Percentiles rank a stretch among this genome's conserved stretches.
phyloP scores from a whole-genome alignment of 2,888 invertebrate species.

The Netelia melanura region DNA sequence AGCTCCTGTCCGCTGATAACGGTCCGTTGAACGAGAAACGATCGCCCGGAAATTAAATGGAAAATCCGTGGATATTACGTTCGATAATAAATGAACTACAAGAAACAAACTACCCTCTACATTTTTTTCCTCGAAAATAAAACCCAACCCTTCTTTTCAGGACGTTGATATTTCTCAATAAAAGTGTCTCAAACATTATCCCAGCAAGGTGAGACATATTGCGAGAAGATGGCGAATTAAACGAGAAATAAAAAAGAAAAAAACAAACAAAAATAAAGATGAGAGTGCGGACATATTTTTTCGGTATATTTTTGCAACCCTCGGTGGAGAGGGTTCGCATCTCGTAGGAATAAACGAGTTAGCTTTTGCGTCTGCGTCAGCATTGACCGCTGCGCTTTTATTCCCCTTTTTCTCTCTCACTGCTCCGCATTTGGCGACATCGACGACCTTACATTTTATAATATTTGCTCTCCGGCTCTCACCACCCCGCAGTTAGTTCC shows the following conservation, averaged over 20 bases:
- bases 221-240: no score
- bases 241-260: no score
- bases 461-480: neutral
- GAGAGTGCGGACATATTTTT: neutral
- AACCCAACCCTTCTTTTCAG: constrained; percentile 1
- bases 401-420: neutral
- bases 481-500: neutral
- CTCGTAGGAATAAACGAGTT: neutral
- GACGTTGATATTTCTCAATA: neutral
- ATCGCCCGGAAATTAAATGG: neutral
- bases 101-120: no score
- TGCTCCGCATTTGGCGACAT: neutral
- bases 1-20: neutral
- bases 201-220: no score
- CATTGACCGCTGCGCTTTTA: neutral
- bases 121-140: neutral
- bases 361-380: constrained; percentile 2
- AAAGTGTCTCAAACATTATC: no score
- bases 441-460: neutral
- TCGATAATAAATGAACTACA: neutral
- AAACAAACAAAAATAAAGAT: constrained; percentile 10
- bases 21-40: neutral
- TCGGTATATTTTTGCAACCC: neutral
- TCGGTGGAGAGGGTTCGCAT: neutral
- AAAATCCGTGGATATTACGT: neutral